These are phyloP conservation scores for Trachymyrmex cornetzi DNA, from an alignment of 1,140 invertebrate species.

Conservation along the genomic window DNA sequence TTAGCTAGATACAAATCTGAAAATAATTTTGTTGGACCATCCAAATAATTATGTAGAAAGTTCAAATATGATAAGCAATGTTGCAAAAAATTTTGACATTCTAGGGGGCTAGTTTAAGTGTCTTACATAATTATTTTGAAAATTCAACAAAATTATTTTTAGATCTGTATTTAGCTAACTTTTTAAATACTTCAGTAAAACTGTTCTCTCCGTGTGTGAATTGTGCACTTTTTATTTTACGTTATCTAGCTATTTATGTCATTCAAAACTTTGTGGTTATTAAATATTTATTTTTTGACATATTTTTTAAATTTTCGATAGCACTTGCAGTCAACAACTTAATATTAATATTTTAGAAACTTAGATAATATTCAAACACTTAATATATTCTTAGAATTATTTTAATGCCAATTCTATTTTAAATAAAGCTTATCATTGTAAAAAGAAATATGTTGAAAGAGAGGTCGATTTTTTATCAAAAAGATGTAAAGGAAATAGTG, in stretches of 20 bases:
- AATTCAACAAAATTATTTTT: too few relatives aligned
- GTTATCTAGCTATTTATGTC: neutral
- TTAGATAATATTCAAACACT: neutral
- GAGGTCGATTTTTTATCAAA: too few relatives aligned
- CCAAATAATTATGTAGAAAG: too few relatives aligned
- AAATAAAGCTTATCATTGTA: neutral
- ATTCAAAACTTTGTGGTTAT: neutral
- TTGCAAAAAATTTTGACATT: too few relatives aligned
- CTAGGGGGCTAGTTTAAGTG: too few relatives aligned
- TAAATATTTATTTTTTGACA: neutral
- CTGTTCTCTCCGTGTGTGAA: neutral
- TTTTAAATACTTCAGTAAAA: too few relatives aligned
- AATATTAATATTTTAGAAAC: neutral
- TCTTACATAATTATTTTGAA: too few relatives aligned
- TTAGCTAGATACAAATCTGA: too few relatives aligned
- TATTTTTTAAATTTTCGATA: neutral
- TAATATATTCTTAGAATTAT: neutral
- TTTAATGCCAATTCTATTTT: constrained; percentile 16
- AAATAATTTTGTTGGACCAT: too few relatives aligned
- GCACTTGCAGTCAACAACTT: neutral
- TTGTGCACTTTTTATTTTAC: neutral
- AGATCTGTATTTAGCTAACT: too few relatives aligned
- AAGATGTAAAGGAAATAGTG: too few relatives aligned
- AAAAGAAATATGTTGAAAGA: neutral
- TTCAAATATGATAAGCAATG: too few relatives aligned